Percentiles rank a stretch among this genome's conserved stretches.
phyloP scores from a whole-genome alignment of 2,113 vertebrate species.

The Leptocoma aspasia region DNA sequence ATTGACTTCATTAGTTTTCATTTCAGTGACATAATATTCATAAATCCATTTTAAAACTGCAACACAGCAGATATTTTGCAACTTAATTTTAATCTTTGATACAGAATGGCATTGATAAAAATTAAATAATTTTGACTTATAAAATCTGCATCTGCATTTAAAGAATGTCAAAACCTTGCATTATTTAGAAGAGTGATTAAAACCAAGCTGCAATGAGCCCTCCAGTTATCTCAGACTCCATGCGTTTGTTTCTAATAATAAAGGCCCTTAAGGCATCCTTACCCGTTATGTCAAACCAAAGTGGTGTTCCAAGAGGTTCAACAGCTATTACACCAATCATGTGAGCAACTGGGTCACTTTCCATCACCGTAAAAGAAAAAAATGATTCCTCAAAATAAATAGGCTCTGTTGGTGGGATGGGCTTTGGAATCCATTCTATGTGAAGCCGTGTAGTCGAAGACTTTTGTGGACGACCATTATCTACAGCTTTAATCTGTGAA shows the following conservation, averaged over 20 bases:
- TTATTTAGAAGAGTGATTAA: background rate
- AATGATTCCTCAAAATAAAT: conserved; percentile 89
- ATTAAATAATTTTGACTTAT: background rate
- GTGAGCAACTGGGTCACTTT: conserved; percentile 94
- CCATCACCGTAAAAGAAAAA: conserved; percentile 94
- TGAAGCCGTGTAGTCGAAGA: conserved; percentile 91
- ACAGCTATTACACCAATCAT: conserved; percentile 94
- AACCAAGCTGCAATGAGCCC: background rate
- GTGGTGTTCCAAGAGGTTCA: conserved; percentile 81
- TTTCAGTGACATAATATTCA: background rate
- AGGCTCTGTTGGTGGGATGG: conserved; percentile 70
- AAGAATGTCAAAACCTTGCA: background rate
- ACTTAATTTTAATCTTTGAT: background rate
- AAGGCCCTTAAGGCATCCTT: conserved; percentile 1
- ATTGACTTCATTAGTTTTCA: background rate
- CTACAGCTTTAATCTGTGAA: conserved; percentile 93
- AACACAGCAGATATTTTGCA: background rate
- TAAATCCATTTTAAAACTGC: background rate
- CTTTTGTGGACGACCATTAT: conserved; percentile 96
- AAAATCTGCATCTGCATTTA: background rate
- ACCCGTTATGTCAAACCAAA: conserved; percentile 99
- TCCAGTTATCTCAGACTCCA: background rate
- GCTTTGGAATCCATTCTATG: conserved; percentile 95
- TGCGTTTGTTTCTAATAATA: conserved; percentile 28
- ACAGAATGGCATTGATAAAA: background rate